phyloP scores from a whole-genome alignment of 2,113 vertebrate species.

The Pao palembangensis region DNA sequence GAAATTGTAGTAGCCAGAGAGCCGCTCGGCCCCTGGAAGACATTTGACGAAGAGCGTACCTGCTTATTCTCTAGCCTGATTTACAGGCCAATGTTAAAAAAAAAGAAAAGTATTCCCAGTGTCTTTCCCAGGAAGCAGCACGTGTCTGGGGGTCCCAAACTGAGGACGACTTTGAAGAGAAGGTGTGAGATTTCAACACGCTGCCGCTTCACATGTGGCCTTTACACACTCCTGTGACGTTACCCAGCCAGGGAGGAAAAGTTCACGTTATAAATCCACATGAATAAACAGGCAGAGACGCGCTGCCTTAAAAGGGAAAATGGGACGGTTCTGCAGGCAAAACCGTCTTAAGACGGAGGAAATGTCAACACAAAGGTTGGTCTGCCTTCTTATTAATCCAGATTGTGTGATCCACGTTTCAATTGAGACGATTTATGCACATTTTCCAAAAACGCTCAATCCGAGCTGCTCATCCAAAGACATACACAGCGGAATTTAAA shows the following conservation, averaged over 20 bases:
- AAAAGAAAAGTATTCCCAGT: too few species aligned
- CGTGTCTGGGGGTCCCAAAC: constrained; percentile 1
- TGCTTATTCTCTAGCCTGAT: constrained; percentile 29
- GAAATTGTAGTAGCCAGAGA: background rate
- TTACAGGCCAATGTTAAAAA: constrained; percentile 15
- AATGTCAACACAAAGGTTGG: too few species aligned
- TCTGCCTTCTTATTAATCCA: too few species aligned
- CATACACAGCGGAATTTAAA: too few species aligned
- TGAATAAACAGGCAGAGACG: constrained; percentile 7
- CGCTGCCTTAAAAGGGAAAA: background rate
- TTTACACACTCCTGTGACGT: background rate
- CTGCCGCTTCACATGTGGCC: constrained; percentile 11
- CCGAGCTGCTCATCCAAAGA: too few species aligned
- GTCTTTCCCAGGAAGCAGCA: constrained; percentile 22
- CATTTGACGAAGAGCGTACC: constrained; percentile 21
- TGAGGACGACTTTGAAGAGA: constrained; percentile 17
- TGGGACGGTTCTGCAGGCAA: background rate
- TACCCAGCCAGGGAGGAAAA: background rate
- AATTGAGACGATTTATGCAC: too few species aligned
- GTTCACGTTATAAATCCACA: constrained; percentile 11
- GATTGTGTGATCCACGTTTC: too few species aligned
- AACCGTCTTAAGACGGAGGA: background rate
- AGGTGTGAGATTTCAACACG: constrained; percentile 10
- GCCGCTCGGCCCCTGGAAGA: background rate
- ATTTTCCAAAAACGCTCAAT: too few species aligned